Evolutionary conservation across 2,888 invertebrate genomes (phyloP).

Genomic region (Erebia epiphron): DNA sequence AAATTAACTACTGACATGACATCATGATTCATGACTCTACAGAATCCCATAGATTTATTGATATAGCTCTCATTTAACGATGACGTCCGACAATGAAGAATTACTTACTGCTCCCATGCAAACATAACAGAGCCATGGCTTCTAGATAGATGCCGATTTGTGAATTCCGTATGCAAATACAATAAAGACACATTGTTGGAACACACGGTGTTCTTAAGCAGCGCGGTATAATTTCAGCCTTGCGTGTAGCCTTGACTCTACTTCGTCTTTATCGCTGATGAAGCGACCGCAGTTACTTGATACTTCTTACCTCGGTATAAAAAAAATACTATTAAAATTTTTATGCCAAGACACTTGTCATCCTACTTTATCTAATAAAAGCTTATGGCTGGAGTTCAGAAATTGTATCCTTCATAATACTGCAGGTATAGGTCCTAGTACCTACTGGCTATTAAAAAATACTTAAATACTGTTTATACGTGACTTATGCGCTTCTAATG

Average conservation of each 20-base stretch:
- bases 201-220: constrained; percentile 39
- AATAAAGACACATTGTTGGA: constrained; percentile 39
- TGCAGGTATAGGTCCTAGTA: no score
- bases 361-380: neutral
- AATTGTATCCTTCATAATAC: no score
- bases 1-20: neutral
- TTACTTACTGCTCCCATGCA: neutral
- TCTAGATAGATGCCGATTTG: constrained; percentile 27
- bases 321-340: neutral
- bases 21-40: neutral
- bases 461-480: no score
- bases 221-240: constrained; percentile 59
- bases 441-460: no score
- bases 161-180: constrained; percentile 36
- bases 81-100: constrained; percentile 7
- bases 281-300: constrained; percentile 51
- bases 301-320: constrained; percentile 48
- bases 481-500: no score
- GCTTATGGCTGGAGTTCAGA: no score
- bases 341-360: neutral
- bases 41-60: neutral
- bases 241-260: constrained; percentile 69
- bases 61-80: constrained; percentile 5
- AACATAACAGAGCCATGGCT: constrained; percentile 6
- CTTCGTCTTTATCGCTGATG: constrained; percentile 60